Conservation (phyloP, 2,797 vertebrate species). For the Mycteria americana region DNA sequence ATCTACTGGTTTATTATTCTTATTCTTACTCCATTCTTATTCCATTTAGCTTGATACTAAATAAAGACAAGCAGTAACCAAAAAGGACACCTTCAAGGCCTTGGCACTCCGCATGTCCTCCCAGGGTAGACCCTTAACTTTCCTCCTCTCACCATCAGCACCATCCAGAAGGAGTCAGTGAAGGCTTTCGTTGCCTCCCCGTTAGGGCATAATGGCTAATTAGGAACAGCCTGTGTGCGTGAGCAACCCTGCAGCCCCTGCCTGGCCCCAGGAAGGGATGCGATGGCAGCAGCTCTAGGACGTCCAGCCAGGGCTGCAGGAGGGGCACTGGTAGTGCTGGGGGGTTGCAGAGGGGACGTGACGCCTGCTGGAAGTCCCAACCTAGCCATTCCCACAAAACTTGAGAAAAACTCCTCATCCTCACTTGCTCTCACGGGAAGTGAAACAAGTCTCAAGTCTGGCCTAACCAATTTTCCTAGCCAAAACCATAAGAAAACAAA, state of each 20-base stretch:
- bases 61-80: neutral
- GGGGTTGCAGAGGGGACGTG: neutral
- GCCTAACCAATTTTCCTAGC: neutral
- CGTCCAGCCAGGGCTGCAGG: neutral
- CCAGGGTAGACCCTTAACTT: neutral
- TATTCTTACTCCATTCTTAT: neutral
- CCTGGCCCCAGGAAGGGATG: neutral
- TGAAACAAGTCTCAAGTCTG: neutral
- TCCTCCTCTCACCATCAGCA: neutral
- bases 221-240: neutral
- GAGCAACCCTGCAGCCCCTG: neutral
- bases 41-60: neutral
- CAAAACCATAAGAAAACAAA: neutral
- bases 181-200: neutral
- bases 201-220: neutral
- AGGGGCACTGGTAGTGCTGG: neutral
- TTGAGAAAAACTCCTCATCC: neutral
- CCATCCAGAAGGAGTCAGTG: neutral
- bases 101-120: neutral
- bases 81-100: neutral
- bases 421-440: neutral
- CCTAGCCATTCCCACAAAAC: neutral
- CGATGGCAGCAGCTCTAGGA: neutral
- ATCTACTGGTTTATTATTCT: neutral
- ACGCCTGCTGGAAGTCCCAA: neutral